A percentile compares a stretch with the other conserved stretches of the same genome.
Evolutionary conservation across 2,113 vertebrate species (phyloP).

Genomic region (Macquaria ambigua): DNA sequence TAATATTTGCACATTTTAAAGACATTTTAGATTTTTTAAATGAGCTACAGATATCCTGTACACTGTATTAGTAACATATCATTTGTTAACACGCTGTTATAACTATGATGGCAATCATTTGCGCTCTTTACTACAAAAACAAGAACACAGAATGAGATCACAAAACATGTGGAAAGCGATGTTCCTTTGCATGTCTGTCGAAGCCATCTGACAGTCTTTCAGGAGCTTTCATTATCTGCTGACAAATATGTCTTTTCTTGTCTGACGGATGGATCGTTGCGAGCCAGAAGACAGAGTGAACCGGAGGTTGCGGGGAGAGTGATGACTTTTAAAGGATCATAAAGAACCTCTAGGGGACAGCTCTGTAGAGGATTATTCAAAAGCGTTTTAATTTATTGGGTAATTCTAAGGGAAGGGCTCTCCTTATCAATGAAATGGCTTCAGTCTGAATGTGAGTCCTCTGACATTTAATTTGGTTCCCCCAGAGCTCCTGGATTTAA

Average conservation of each 20-base stretch:
- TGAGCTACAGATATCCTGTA: no score
- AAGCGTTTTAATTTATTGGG: constrained; percentile 81
- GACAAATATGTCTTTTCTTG: constrained; percentile 75
- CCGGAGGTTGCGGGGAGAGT: constrained; percentile 70
- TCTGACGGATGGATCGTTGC: constrained; percentile 69
- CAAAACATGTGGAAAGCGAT: background rate
- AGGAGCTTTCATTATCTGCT: constrained; percentile 66
- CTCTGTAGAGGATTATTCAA: constrained; percentile 77
- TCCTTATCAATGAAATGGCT: constrained; percentile 79
- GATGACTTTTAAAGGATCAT: constrained; percentile 82
- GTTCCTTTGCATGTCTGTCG: constrained; percentile 32
- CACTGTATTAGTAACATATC: background rate
- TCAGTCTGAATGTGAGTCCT: constrained; percentile 69
- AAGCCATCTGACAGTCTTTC: constrained; percentile 36
- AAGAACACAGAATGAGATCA: background rate
- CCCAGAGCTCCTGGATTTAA: constrained; percentile 57
- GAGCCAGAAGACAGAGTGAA: constrained; percentile 68
- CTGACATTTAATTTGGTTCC: constrained; percentile 77
- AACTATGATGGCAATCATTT: background rate
- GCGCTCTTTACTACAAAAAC: background rate
- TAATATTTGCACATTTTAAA: background rate
- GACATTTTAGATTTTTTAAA: background rate
- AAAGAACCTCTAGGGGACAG: constrained; percentile 79
- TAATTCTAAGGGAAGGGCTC: constrained; percentile 74
- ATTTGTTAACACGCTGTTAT: background rate